Conservation (phyloP, 2,113 vertebrate genomes). For the Siphamia tubifer region DNA sequence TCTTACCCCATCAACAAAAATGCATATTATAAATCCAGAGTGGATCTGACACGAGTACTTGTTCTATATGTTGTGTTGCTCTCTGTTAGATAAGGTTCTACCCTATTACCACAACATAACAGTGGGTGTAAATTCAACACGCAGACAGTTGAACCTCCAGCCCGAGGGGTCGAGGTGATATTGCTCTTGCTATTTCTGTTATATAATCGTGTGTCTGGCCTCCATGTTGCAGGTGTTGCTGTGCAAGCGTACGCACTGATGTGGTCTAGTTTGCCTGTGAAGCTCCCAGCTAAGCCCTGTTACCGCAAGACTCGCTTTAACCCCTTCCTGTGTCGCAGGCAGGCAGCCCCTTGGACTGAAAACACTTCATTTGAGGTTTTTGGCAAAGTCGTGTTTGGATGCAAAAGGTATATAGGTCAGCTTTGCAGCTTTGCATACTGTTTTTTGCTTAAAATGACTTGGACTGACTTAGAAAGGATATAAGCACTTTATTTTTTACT, state of each 20-base stretch:
- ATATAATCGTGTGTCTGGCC: slow-evolving; percentile 17
- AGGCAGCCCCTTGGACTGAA: background rate
- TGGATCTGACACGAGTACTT: background rate
- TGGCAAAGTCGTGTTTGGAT: background rate
- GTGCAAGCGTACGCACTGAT: slow-evolving; percentile 32
- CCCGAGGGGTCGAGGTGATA: background rate
- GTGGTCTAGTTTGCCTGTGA: slow-evolving; percentile 40
- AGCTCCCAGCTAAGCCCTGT: slow-evolving; percentile 4
- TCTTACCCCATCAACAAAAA: background rate
- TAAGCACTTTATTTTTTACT: too few relatives aligned
- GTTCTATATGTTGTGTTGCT: background rate
- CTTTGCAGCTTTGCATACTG: background rate
- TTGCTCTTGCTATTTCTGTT: slow-evolving; percentile 5
- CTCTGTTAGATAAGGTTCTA: background rate
- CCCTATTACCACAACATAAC: background rate
- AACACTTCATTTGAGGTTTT: background rate
- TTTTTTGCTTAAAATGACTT: background rate
- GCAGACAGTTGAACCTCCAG: slow-evolving; percentile 5
- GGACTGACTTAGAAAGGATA: background rate
- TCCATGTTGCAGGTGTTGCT: slow-evolving; percentile 24
- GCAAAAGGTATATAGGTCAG: background rate
- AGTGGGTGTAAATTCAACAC: background rate
- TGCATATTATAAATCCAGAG: background rate
- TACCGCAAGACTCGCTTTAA: slow-evolving; percentile 1
- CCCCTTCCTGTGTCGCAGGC: slow-evolving; percentile 35